Evolutionary conservation across 2,888 invertebrate species (phyloP).

Genomic region (Pseudanteris insignis): DNA sequence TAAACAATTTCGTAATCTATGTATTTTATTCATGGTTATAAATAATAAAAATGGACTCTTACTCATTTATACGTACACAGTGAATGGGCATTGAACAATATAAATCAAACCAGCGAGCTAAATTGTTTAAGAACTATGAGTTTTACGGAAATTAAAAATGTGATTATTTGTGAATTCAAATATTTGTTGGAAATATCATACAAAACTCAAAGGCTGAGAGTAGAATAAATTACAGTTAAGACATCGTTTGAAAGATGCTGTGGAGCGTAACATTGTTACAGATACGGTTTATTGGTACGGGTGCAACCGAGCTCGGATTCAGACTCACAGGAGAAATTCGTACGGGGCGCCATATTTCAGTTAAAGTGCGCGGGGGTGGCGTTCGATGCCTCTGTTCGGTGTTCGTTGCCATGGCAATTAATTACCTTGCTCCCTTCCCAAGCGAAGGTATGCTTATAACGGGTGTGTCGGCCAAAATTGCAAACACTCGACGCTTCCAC

Average conservation of each 20-base stretch:
- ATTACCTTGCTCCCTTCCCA: slow-evolving; percentile 65
- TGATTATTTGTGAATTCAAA: too few species aligned
- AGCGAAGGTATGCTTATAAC: slow-evolving; percentile 58
- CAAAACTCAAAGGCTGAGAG: too few species aligned
- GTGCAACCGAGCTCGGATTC: slow-evolving; percentile 39
- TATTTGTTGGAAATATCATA: too few species aligned
- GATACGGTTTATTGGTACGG: slow-evolving; percentile 36
- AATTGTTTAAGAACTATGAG: too few species aligned
- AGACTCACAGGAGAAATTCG: slow-evolving; percentile 56
- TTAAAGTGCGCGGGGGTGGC: slow-evolving; percentile 63
- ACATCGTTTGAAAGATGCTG: slow-evolving; percentile 7
- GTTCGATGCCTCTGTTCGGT: slow-evolving; percentile 62
- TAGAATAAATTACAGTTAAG: slow-evolving; percentile 16
- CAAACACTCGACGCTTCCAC: slow-evolving; percentile 42
- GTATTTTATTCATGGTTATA: too few species aligned
- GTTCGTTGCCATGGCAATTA: slow-evolving; percentile 67
- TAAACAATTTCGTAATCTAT: too few species aligned
- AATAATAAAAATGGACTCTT: too few species aligned
- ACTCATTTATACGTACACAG: too few species aligned
- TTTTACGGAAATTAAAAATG: too few species aligned
- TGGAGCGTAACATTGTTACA: slow-evolving; percentile 25
- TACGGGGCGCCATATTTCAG: slow-evolving; percentile 66
- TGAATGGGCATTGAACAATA: too few species aligned
- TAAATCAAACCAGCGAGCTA: too few species aligned
- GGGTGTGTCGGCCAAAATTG: slow-evolving; percentile 57